Evolutionary conservation across 2,888 invertebrate species (phyloP), one percentile per base, ranked within the genome.

Genomic region (Xestia c-nigrum): DNA sequence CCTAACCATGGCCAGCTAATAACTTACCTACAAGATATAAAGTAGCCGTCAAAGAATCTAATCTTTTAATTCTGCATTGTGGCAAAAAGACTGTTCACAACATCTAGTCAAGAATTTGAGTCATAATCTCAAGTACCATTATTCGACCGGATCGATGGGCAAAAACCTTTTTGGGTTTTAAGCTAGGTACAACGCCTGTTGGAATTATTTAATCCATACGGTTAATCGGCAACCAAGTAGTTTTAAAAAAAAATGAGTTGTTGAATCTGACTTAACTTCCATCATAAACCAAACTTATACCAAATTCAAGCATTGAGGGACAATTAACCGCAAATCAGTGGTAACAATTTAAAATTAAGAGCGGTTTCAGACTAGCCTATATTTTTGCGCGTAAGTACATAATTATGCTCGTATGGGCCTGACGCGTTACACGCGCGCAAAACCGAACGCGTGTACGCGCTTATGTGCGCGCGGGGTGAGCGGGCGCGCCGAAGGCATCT

Each of bases 1-100:
- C 78, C 78, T 81, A 76, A 74, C 66, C 76, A 66, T 52, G 73
- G 61, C 46, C 52, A 46, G 38, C 73, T 80, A 80, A 80, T 59
- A 43, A 82, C 64, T 59, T 82, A 65, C 59, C 74, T 43, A 47
- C 55, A 52, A 24, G 46, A 57, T 78, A 47, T n/a, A 57, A 78
- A 67, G 19, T 43, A 52, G 24, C 14, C 10, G 24, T 72, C 43
- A 61, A 61, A 21, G 38, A 52, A 52, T 52, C 76, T 80, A 80
- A 80, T 77, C 19, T 31, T 65, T 57, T 65, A 50, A 74, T 50
- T 59, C 43, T 24, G 16, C 57, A 81, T 74, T 74, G 75, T 78
- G 74, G 43, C 74, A 38, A 64, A 73, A 71, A 61, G 71, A 80
- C 72, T 76, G 76, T 38, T 43, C 76, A 72, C 76, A 80, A 80